Evolutionary conservation across 1,140 invertebrate genomes (phyloP), one percentile per base, ranked within the genome.

Genomic region (Pseudomyrmex dendroicus): DNA sequence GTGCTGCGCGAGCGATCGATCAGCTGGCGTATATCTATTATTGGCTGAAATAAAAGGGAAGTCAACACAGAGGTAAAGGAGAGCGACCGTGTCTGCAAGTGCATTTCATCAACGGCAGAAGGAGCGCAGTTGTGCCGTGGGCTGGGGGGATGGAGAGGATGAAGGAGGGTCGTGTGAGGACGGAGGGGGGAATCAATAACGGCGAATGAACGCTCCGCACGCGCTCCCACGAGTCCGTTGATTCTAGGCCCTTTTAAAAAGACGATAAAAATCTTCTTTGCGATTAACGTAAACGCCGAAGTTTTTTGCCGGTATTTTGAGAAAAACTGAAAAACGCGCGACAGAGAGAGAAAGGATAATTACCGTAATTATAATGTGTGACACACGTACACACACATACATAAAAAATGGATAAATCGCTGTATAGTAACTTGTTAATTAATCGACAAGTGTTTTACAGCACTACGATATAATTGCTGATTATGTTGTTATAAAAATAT

Each of bases 51-150:
- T 90, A 90, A 91, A 35, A 90, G 89, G 86, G 78, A 87, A 92
- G 86, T 89, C 87, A 86, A 86, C 82, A 83, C 74, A 74, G 72
- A 80, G 64, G 62, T 84, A 85, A 86, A 74, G 59, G 73, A 83
- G 84, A 88, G 84, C 64, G 66, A 62, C 62, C 72, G 84, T 74
- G 87, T 86, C 86, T 87, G 89, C 82, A 85, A 89, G 86, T 93
- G 90, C 89, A 92, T 92, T 92, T 92, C 89, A 91, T 91, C 89
- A 91, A 89, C 89, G 89, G 82, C 59, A 72, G 82, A 76, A 88
- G 86, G 82, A 82, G 70, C 70, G 85, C 89, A 76, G 74, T 70
- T 62, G 73, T 67, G 15, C 46, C 35, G 44, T 3, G 54, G 35
- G 44, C 2, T 17, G 70, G 57, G 46, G 46, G 61, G 46, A 62